A percentile compares a stretch with the other conserved stretches of the same genome.
Evolutionary conservation across 2,113 vertebrate genomes (phyloP).

Genomic region (Tamias sibiricus): DNA sequence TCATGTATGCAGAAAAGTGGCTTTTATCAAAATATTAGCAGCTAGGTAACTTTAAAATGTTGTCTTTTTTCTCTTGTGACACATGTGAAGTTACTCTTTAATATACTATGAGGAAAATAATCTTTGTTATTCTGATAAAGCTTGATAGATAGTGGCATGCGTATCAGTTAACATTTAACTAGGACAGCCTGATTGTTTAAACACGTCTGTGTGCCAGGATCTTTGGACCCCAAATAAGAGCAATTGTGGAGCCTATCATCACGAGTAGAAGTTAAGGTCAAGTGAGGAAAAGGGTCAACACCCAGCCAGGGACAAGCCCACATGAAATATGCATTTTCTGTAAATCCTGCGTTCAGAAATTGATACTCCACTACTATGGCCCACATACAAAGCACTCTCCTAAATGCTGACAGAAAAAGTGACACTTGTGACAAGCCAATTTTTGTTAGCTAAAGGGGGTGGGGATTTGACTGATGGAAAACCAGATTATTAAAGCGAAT

Average conservation of each 20-base stretch:
- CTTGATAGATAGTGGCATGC: not conserved
- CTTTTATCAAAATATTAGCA: not conserved
- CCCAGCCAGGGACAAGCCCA: accelerated
- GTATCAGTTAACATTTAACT: not conserved
- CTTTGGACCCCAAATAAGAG: not conserved
- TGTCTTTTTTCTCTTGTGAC: not conserved
- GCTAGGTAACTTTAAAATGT: not conserved
- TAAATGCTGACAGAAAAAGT: not conserved
- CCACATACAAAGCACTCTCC: not conserved
- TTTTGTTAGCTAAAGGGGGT: not conserved
- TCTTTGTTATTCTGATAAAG: constrained; percentile 14
- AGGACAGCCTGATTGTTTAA: not conserved
- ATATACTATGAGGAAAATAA: not conserved
- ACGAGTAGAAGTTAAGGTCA: not conserved
- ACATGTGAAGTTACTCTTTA: not conserved
- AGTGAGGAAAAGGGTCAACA: not conserved
- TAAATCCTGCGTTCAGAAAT: not conserved
- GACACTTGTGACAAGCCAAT: not conserved
- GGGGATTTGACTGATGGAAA: not conserved
- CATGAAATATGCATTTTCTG: accelerated
- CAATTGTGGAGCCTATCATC: not conserved
- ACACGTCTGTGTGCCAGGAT: not conserved
- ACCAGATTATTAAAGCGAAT: not conserved
- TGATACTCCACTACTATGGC: accelerated
- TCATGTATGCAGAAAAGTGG: not conserved